A percentile compares a stretch with the other conserved stretches of the same genome.
These are phyloP conservation scores for Coecobrya sp. DNA, from an alignment of 2,888 invertebrate species.

Conservation along the genomic window DNA sequence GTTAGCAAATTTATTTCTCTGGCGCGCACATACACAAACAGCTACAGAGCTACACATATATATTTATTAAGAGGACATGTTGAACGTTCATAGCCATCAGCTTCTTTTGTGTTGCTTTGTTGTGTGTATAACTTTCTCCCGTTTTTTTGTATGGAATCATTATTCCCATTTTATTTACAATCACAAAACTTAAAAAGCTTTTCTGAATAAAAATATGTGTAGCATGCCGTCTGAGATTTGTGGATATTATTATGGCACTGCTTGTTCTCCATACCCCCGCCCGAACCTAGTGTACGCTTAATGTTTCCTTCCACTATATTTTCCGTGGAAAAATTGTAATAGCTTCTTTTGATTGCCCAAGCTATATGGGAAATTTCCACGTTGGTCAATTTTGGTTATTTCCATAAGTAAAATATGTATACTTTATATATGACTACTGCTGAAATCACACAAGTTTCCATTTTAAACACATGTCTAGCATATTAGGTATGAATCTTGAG, in stretches of 20 bases:
- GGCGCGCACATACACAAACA: background rate
- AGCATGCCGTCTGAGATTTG: slow-evolving; percentile 40
- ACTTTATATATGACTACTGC: too few relatives aligned
- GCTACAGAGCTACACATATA: background rate
- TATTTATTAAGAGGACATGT: background rate
- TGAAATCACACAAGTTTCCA: slow-evolving; percentile 71
- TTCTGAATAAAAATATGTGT: slow-evolving; percentile 38
- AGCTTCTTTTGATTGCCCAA: too few relatives aligned
- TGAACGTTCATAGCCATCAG: background rate
- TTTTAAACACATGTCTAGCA: too few relatives aligned
- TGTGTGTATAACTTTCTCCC: background rate
- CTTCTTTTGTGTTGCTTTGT: background rate
- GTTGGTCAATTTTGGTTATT: too few relatives aligned
- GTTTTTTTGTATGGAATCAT: background rate
- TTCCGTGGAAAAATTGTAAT: too few relatives aligned
- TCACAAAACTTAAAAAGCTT: slow-evolving; percentile 38
- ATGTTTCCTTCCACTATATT: too few relatives aligned
- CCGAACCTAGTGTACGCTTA: too few relatives aligned
- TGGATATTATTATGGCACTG: slow-evolving; percentile 37
- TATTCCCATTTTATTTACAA: slow-evolving; percentile 73
- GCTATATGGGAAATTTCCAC: too few relatives aligned
- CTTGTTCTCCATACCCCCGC: too few relatives aligned
- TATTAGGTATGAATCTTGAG: too few relatives aligned
- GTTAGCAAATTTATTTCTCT: slow-evolving; percentile 1
- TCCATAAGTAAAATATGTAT: too few relatives aligned